Evolutionary conservation across 1,140 invertebrate genomes (phyloP), one percentile per base, ranked within the genome.

Genomic region (Drosophila serrata): DNA sequence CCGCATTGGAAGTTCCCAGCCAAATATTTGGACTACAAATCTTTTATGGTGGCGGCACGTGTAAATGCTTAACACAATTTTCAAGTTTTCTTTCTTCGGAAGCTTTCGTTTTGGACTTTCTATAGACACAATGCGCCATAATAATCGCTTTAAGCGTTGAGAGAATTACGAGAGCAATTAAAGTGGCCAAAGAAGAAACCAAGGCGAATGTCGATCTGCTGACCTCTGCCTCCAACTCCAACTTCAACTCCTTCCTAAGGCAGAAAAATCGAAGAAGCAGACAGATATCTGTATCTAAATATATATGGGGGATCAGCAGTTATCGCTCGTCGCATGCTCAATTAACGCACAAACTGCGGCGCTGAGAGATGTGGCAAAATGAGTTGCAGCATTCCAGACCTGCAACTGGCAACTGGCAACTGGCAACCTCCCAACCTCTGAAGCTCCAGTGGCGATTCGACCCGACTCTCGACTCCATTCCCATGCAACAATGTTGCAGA

Each of bases 41-140:
- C 53, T 72, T 87, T 80, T 76, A 77, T 77, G 80, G 63, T 33
- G 27, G 68, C 74, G 73, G 85, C 85, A 84, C 85, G 85, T 90
- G 85, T 90, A 90, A 90, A 90, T 90, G 80, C 85, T 90, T 90
- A 90, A 90, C 85, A 90, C 81, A 81, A 81, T 90, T 87, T 76
- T 59, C 39, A 55, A 75, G 68, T 65, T 76, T 74, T 56, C 37
- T 67, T 79, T 65, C 62, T 70, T 24, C n/a, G 53, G 46, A 58
- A 64, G 82, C 75, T 82, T 88, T 86, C 76, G 80, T 59, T 75
- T 55, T 37, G 19, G 61, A 80, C 82, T 88, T 87, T 87, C 82
- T 88, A 80, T 53, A 72, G 72, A 53, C 72, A 87, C 72, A 87
- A 80, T 82, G 80, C 42, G 57, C 59, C 46, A 62, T 62, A 88